Percentiles rank a stretch among this genome's conserved stretches.
phyloP scores from a whole-genome alignment of 2,888 invertebrate species.

The Blomia tropicalis region DNA sequence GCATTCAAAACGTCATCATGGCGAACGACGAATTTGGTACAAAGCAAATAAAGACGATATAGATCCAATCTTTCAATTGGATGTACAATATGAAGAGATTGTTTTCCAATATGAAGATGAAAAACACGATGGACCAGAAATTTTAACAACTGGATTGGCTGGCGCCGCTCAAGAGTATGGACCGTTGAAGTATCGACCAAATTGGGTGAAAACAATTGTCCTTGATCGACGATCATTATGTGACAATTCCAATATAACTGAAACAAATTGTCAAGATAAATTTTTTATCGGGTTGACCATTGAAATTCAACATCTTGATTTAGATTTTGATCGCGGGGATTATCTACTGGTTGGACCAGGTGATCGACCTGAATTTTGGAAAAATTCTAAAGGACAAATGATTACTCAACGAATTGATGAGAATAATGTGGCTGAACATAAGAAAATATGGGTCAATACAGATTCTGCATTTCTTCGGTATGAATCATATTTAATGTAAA shows the following conservation, averaged over 20 bases:
- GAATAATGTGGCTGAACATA: not conserved
- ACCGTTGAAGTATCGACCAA: slow-evolving; percentile 3
- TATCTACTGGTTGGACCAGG: slow-evolving; percentile 19
- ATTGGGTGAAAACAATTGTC: slow-evolving; percentile 5
- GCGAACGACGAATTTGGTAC: not conserved
- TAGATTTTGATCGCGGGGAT: slow-evolving; percentile 9
- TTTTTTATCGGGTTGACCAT: not conserved
- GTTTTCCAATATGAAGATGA: not conserved
- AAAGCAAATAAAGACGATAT: not conserved
- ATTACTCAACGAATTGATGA: slow-evolving; percentile 1
- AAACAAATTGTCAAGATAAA: not conserved
- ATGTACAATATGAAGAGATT: not conserved
- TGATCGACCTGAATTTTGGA: not conserved
- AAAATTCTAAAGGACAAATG: slow-evolving; percentile 16
- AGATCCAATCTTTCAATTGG: not conserved
- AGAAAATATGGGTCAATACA: slow-evolving; percentile 12
- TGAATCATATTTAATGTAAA: not conserved
- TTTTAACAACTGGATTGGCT: not conserved
- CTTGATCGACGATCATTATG: not conserved
- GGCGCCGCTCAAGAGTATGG: not conserved
- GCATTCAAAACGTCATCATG: not conserved
- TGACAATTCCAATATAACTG: not conserved
- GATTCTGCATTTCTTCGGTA: slow-evolving; percentile 18
- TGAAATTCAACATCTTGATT: not conserved
- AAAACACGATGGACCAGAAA: not conserved